Evolutionary conservation across 2,113 vertebrate species (phyloP).

Genomic region (Plecturocebus donacophilus): DNA sequence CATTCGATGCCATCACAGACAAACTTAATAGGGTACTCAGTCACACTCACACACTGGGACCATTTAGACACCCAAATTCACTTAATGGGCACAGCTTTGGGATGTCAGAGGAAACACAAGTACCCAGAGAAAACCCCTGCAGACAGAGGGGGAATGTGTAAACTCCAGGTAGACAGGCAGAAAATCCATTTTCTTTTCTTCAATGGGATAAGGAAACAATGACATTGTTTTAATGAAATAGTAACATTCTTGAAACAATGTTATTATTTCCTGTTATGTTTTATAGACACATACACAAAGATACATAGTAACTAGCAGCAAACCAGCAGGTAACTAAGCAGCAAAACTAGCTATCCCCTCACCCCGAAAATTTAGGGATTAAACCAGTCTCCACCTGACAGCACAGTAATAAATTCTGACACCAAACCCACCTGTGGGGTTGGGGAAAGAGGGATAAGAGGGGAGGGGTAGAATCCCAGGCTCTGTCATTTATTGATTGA

Average conservation of each 20-base stretch:
- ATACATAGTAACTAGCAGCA: neutral
- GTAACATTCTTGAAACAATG: too few relatives aligned
- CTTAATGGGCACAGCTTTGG: neutral
- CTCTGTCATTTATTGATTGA: neutral
- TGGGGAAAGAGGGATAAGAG: too few relatives aligned
- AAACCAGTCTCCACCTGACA: neutral
- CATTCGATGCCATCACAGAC: too few relatives aligned
- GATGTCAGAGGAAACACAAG: neutral
- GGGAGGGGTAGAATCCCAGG: neutral
- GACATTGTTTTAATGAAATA: too few relatives aligned
- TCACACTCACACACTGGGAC: neutral
- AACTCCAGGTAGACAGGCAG: neutral
- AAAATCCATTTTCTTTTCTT: neutral
- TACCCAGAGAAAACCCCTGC: neutral
- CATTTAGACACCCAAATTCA: neutral
- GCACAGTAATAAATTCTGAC: neutral
- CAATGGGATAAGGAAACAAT: neutral
- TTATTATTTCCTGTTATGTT: neutral
- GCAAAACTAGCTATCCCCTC: neutral
- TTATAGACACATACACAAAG: neutral
- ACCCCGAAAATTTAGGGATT: neutral
- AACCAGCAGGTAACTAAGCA: neutral
- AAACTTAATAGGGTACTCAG: too few relatives aligned
- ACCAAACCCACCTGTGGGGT: neutral
- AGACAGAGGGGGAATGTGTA: neutral